A percentile compares a stretch with the other conserved stretches of the same genome.
phyloP scores from a whole-genome alignment of 2,797 vertebrate genomes.

The Peromyscus attwateri region DNA sequence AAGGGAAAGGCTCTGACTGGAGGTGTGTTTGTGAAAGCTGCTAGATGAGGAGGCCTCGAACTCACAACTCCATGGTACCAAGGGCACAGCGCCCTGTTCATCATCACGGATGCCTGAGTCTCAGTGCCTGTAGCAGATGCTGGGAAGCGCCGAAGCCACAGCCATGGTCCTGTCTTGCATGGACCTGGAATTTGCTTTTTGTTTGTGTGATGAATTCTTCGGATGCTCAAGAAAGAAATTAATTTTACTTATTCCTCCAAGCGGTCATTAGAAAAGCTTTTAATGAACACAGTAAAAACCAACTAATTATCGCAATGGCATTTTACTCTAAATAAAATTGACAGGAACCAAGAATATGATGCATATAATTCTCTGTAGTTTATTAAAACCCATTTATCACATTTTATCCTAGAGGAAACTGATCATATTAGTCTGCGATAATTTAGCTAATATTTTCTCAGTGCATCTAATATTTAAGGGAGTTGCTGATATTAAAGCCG shows the following conservation, averaged over 20 bases:
- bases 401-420: conserved; percentile 86
- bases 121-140: fast-evolving
- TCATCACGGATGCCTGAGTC: fast-evolving
- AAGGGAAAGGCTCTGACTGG: neutral
- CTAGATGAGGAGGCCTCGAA: neutral
- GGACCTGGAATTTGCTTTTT: conserved; percentile 77
- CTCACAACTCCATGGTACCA: neutral
- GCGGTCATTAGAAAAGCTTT: conserved; percentile 89
- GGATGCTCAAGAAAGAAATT: conserved; percentile 86
- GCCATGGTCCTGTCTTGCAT: fast-evolving
- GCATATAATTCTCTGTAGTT: conserved; percentile 90
- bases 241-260: conserved; percentile 88
- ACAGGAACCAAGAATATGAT: conserved; percentile 91
- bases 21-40: neutral
- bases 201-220: conserved; percentile 85
- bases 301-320: conserved; percentile 90
- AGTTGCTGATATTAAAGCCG: conserved; percentile 89
- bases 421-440: conserved; percentile 90
- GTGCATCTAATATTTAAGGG: conserved; percentile 90
- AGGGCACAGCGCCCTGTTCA: fast-evolving
- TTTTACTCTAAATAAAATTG: conserved; percentile 97
- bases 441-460: conserved; percentile 91
- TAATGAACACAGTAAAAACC: conserved; percentile 90
- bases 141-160: fast-evolving
- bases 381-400: conserved; percentile 93